Base-by-base conservation (phyloP, 2,888 invertebrate species). In the Tiliacea citrago region DNA sequence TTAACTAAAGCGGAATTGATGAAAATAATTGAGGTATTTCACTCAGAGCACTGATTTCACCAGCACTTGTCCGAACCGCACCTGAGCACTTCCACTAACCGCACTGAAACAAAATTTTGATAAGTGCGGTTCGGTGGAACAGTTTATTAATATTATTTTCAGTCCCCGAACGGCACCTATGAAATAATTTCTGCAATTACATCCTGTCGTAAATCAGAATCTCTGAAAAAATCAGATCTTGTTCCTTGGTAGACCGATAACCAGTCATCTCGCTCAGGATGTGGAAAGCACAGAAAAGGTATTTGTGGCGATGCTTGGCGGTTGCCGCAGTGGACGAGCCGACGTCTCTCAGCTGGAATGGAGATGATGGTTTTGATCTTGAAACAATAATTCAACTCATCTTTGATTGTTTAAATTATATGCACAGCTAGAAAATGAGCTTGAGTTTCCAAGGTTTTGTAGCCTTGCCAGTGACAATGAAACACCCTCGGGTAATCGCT, bases 401-500 rank as follows among this genome's bases (percentile, higher is more conserved):
- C 12, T 60, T 12, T 39, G 21, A 39, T 60, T 39, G 8, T 39
- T n/a, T 47, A 4, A 16, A 8, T 21, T 57, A 53, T 42, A 29
- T 16, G 39, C 61, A 16, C n/a, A 61, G n/a, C 6, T 42, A 16
- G 9, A 5, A 39, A 39, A 39, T 39, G 5, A 39, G 5, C 39
- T 39, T 6, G 39, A 39, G 39, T 39, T 13, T 39, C 13, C 35
- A 60, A 29, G 62, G 63, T 60, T 7, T 18, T 13, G 13, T 35
- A 16, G 16, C 49, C 57, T 53, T 68, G 57, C 42, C 65, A 55
- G 24, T 79, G 79, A 51, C 68, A 68, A 74, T 75, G 55, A 29
- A 57, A 66, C 55, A 21, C 58, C 71, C 77, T 29, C 12, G 77
- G 60, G 77, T 55, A 72, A 42, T 55, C 47, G 65, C 72, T 61